Percentiles rank a stretch among this genome's conserved stretches.
Conservation (phyloP, 2,888 invertebrate species). For the Abscondita cerata region DNA sequence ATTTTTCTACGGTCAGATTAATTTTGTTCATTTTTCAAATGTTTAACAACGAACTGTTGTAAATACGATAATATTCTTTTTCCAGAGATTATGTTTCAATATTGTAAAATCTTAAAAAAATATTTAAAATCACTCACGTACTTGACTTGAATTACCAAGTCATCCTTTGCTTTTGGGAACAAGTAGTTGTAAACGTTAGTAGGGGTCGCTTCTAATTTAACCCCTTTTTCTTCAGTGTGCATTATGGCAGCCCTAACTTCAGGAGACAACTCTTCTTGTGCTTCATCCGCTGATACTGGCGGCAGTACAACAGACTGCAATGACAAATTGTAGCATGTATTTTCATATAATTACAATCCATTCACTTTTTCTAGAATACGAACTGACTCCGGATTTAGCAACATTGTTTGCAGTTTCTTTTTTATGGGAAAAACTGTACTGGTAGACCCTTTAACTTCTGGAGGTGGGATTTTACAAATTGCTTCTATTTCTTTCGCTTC, state of each 20-base stretch:
- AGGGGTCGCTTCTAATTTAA: constrained; percentile 48
- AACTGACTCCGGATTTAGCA: constrained; percentile 48
- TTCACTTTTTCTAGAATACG: constrained; percentile 49
- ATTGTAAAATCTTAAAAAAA: no score
- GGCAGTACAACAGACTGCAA: constrained; percentile 46
- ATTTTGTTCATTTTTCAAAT: no score
- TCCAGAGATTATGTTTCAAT: no score
- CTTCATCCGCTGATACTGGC: constrained; percentile 48
- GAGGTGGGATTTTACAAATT: constrained; percentile 49
- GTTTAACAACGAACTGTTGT: background rate
- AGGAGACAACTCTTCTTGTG: constrained; percentile 50
- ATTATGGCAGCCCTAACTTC: constrained; percentile 54
- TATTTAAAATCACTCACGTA: background rate
- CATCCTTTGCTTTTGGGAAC: constrained; percentile 43
- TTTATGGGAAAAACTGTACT: constrained; percentile 48
- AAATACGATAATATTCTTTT: no score
- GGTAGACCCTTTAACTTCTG: constrained; percentile 45
- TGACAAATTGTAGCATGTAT: no score
- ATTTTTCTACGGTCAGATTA: no score
- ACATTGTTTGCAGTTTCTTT: constrained; percentile 47
- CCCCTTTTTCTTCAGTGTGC: constrained; percentile 53
- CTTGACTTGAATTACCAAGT: constrained; percentile 15
- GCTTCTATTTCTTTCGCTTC: constrained; percentile 53
- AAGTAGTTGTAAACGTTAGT: constrained; percentile 51
- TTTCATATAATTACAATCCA: no score